Evolutionary conservation across 2,113 vertebrate genomes (phyloP).

Genomic region (Scopus umbretta): DNA sequence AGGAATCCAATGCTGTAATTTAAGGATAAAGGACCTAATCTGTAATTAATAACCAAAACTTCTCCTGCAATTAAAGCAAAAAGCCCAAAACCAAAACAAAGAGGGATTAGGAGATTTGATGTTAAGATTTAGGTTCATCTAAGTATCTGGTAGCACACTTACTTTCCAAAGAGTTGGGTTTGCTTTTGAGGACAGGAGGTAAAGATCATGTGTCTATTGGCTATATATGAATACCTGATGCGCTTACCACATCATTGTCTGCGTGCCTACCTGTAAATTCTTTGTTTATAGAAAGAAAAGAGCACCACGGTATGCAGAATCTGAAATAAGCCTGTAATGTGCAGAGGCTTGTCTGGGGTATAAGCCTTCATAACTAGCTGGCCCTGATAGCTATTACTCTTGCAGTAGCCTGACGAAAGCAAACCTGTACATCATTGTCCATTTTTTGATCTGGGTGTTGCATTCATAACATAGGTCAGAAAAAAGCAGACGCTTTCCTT

Average conservation of each 20-base stretch:
- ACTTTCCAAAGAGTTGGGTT: not conserved
- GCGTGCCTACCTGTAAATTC: not conserved
- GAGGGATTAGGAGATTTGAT: not conserved
- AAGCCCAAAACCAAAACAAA: not conserved
- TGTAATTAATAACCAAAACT: constrained; percentile 15
- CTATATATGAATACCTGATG: not conserved
- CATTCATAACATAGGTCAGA: not conserved
- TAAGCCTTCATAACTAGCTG: not conserved
- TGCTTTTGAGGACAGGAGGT: not conserved
- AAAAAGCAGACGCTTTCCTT: not conserved
- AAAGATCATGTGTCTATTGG: not conserved
- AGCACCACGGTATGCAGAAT: not conserved
- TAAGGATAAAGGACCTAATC: constrained; percentile 2
- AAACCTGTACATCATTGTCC: not conserved
- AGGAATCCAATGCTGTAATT: not conserved
- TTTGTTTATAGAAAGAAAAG: not conserved
- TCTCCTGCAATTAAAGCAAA: not conserved
- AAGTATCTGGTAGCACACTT: not conserved
- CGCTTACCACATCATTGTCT: not conserved
- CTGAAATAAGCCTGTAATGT: not conserved
- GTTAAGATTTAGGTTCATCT: not conserved
- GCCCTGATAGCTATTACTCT: not conserved
- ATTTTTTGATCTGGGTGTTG: not conserved
- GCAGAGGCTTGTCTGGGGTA: not conserved
- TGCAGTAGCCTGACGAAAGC: not conserved